Conservation (phyloP, 2,113 vertebrate genomes). For the Empidonax traillii region DNA sequence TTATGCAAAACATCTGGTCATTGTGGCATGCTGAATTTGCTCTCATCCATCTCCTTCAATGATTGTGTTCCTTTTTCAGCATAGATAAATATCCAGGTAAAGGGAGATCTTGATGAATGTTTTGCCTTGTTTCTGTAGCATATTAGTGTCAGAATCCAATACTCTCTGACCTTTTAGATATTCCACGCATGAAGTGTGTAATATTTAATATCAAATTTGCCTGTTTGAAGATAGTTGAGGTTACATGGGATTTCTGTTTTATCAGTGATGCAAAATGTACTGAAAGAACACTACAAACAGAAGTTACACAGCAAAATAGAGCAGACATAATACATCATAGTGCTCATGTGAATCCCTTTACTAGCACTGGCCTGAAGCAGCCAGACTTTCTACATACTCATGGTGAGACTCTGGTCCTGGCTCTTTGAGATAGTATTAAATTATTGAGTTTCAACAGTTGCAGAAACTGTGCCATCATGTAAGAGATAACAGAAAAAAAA, state of each 20-base stretch:
- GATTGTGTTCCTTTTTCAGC: neutral
- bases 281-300: neutral
- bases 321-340: neutral
- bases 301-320: neutral
- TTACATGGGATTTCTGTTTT: neutral
- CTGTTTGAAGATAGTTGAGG: neutral
- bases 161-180: neutral
- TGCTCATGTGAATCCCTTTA: neutral
- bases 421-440: neutral
- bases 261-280: neutral
- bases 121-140: neutral
- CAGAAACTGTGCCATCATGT: neutral
- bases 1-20: neutral
- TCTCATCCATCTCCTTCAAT: neutral
- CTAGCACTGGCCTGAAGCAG: neutral
- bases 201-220: neutral
- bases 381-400: neutral
- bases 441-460: neutral
- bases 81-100: neutral
- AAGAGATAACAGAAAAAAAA: neutral
- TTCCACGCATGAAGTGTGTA: rapidly evolving
- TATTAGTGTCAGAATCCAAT: neutral
- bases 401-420: neutral
- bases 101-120: neutral
- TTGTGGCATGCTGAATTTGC: neutral